Conservation (phyloP, 2,113 vertebrate species). For the Colinus virginianus region DNA sequence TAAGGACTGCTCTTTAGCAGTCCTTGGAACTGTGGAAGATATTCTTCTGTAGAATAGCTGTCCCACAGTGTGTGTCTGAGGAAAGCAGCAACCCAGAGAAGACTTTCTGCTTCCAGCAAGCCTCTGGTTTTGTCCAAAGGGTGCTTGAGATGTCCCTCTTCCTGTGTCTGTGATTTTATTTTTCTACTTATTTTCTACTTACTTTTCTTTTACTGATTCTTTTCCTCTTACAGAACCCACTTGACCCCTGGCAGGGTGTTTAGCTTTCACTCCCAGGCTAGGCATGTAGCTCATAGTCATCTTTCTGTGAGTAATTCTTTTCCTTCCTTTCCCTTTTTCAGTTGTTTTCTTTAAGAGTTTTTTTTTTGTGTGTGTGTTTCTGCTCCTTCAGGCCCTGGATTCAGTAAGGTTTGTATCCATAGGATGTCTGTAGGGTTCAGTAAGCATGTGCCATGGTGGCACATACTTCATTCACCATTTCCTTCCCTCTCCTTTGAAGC, state of each 20-base stretch:
- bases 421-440: neutral
- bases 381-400: neutral
- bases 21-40: neutral
- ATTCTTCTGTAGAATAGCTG: neutral
- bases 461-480: neutral
- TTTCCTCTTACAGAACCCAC: neutral
- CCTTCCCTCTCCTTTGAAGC: neutral
- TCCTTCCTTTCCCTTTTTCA: neutral
- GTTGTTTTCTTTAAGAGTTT: neutral
- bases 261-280: neutral
- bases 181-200: too few species aligned
- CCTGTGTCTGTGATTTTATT: neutral
- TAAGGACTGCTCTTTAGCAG: accelerated
- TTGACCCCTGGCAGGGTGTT: neutral
- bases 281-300: neutral
- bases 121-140: neutral
- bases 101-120: neutral
- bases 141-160: neutral
- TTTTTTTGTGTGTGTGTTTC: neutral
- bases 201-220: neutral
- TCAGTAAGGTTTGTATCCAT: neutral
- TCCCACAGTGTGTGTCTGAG: neutral
- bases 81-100: neutral
- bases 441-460: neutral
- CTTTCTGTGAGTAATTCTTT: neutral